Evolutionary conservation across 2,113 vertebrate species (phyloP).

Genomic region (Megaptera novaeangliae): DNA sequence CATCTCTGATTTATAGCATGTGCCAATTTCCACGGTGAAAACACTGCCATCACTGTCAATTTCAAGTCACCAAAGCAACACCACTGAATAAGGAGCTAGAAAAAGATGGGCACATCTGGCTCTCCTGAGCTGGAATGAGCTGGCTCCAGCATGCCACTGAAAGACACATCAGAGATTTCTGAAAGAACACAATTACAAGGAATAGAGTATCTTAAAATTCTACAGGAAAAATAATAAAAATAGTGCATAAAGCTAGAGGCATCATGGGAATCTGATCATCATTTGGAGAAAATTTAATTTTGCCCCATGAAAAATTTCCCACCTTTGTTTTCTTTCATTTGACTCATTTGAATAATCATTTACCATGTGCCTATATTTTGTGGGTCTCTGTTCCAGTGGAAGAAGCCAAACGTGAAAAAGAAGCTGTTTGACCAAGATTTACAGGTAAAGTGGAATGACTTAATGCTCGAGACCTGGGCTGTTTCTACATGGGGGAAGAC

Average conservation of each 20-base stretch:
- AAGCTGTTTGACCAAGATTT: not conserved
- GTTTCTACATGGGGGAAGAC: fast-evolving
- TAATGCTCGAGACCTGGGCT: not conserved
- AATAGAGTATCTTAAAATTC: not conserved
- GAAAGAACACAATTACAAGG: not conserved
- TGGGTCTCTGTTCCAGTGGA: not conserved
- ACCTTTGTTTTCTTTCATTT: constrained; percentile 24
- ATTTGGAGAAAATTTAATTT: not conserved
- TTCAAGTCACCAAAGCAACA: not conserved
- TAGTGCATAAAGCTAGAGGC: not conserved
- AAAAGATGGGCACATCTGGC: not conserved
- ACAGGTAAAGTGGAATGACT: not conserved
- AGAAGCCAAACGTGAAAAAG: not conserved
- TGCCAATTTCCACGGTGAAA: not conserved
- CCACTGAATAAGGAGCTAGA: not conserved
- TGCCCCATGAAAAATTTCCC: not conserved
- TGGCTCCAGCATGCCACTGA: not conserved
- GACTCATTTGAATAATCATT: not conserved
- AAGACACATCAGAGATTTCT: not conserved
- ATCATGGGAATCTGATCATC: not conserved
- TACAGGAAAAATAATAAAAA: not conserved
- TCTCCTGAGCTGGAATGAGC: no score
- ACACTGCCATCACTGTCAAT: not conserved
- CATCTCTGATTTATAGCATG: not conserved
- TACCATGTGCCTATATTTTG: not conserved